Base-by-base conservation (phyloP, 2,797 vertebrate genomes). In the Acomys russatus region DNA sequence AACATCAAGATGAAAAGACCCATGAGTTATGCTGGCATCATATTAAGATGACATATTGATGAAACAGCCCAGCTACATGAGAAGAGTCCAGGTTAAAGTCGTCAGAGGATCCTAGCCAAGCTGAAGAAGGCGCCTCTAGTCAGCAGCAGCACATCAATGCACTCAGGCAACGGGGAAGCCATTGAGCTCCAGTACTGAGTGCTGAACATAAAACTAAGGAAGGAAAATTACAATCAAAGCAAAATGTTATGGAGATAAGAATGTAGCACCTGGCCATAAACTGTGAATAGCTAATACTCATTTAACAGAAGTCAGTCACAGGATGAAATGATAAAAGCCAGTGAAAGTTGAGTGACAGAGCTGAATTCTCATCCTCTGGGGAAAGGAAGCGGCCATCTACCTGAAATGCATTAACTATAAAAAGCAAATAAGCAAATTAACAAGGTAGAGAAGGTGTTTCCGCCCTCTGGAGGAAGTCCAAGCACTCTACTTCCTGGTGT, bases 401-500 rank as follows among this genome's bases (percentile, higher is more conserved):
- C 68, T 63, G 77, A 86, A 93, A 44, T n/a, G 20, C 61, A 44
- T 70, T 82, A 85, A 93, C 66, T 23, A 84, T 77, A 87, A 94
- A 94, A 94, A 79, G 54, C 23, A 74, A 73, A 59, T 38, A 83
- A n/a, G 63, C 28, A 74, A 73, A 59, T 38, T 78, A n/a, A 59
- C 28, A 85, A 38, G n/a, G n/a, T 35, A 74, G 7, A 20, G 17
- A 54, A 77, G 70, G 12, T 49, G 11, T 3, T 64, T 92, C 49
- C 64, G 88, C 61, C 51, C 80, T 68, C 14, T 59, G 28, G 15
- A 90, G 8, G 20, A 83, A 88, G 3, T 64, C n/a, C 22, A 70
- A n/a, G 33, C 74, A 44, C 8, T 90, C 73, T 83, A 87, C 93
- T 63, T 96, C n/a, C 70, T 73, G 7, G 17, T 86, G 91, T 90